Evolutionary conservation across 2,888 invertebrate genomes (phyloP).

Genomic region (Cinara cedri): DNA sequence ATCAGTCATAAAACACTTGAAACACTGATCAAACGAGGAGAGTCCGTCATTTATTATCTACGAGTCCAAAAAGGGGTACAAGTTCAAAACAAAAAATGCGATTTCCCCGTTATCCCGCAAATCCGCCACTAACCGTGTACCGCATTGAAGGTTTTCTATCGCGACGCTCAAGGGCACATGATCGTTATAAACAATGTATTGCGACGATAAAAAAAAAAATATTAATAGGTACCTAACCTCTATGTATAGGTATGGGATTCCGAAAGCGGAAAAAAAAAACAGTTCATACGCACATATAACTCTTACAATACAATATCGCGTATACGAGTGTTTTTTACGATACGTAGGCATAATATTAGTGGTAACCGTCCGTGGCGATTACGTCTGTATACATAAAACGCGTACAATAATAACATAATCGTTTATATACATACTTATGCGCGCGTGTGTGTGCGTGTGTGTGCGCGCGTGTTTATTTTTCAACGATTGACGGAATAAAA

Average conservation of each 20-base stretch:
- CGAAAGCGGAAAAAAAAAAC: background rate
- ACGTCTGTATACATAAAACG: background rate
- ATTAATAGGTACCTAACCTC: background rate
- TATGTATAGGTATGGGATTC: background rate
- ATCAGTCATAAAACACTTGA: too few relatives aligned
- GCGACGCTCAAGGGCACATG: background rate
- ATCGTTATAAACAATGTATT: constrained; percentile 14
- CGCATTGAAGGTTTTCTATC: too few relatives aligned
- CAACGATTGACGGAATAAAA: constrained; percentile 14
- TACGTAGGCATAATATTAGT: background rate
- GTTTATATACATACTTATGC: too few relatives aligned
- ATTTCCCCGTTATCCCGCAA: too few relatives aligned
- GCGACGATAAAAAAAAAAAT: constrained; percentile 30
- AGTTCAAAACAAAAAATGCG: too few relatives aligned
- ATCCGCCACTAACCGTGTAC: too few relatives aligned
- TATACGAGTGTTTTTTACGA: too few relatives aligned
- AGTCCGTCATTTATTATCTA: too few relatives aligned
- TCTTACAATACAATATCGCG: background rate
- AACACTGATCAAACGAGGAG: too few relatives aligned
- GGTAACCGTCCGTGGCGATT: background rate
- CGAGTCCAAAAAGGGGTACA: too few relatives aligned
- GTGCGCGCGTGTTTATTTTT: too few relatives aligned
- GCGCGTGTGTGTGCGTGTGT: too few relatives aligned
- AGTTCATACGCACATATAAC: background rate
- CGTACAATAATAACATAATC: background rate